Percentiles rank a stretch among this genome's conserved stretches.
phyloP scores from a whole-genome alignment of 2,888 invertebrate species.

The Sphinx pinastri region DNA sequence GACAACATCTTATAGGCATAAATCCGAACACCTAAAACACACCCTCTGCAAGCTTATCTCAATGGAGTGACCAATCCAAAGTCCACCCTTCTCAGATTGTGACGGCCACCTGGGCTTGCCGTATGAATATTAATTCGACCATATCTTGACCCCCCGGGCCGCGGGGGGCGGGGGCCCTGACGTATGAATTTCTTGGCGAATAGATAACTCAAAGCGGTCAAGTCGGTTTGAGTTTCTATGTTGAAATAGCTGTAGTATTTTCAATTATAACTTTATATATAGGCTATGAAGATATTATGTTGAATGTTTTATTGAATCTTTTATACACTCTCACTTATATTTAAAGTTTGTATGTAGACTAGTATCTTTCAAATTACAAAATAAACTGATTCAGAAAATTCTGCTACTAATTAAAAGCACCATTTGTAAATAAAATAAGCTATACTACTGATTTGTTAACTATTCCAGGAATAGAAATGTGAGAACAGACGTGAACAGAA shows the following conservation, averaged over 20 bases:
- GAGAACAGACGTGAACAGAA: no score
- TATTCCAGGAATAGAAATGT: no score
- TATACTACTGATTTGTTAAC: no score
- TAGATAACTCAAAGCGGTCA: conserved; percentile 43
- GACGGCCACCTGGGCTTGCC: conserved; percentile 81
- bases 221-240: conserved; percentile 18
- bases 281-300: neutral
- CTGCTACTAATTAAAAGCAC: no score
- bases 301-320: neutral
- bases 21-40: conserved; percentile 28
- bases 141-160: conserved; percentile 77
- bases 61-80: conserved; percentile 72
- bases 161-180: conserved; percentile 68
- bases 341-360: no score
- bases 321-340: no score
- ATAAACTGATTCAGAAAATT: no score
- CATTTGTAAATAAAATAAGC: no score
- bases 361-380: no score
- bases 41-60: conserved; percentile 43
- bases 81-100: conserved; percentile 81
- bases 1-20: conserved; percentile 44
- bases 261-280: neutral
- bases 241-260: neutral
- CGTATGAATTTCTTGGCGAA: conserved; percentile 78
- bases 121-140: conserved; percentile 84